Evolutionary conservation across 2,113 vertebrate species (phyloP).

Genomic region (Mungos mungo): DNA sequence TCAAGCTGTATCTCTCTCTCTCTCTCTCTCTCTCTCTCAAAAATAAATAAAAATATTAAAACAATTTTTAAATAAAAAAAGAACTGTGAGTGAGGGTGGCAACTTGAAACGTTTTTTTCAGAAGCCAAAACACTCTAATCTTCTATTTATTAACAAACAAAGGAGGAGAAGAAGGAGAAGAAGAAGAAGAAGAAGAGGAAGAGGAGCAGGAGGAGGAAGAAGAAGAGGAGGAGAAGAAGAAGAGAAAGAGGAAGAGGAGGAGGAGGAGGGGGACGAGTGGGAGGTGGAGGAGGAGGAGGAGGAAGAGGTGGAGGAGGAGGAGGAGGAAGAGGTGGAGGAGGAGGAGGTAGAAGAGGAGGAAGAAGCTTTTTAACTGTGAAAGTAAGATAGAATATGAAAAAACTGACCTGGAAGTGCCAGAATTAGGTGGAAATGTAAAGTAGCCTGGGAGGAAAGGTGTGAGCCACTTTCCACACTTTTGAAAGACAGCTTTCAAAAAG

Average conservation of each 20-base stretch:
- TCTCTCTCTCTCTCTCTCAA: no score
- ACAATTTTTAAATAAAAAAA: no score
- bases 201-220: background rate
- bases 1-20: no score
- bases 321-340: background rate
- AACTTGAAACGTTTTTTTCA: background rate
- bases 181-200: background rate
- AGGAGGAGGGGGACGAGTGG: background rate
- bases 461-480: background rate
- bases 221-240: no score
- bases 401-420: background rate
- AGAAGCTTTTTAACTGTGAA: background rate
- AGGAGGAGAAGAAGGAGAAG: rapidly evolving
- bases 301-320: background rate
- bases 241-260: background rate
- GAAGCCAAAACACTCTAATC: background rate
- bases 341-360: background rate
- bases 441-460: background rate
- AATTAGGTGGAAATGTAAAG: background rate
- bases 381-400: background rate
- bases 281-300: no score
- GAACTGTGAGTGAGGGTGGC: no score
- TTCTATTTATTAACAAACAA: background rate
- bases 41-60: no score
- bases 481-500: background rate